Conservation (phyloP, 2,797 vertebrate species). For the Furcifer pardalis region DNA sequence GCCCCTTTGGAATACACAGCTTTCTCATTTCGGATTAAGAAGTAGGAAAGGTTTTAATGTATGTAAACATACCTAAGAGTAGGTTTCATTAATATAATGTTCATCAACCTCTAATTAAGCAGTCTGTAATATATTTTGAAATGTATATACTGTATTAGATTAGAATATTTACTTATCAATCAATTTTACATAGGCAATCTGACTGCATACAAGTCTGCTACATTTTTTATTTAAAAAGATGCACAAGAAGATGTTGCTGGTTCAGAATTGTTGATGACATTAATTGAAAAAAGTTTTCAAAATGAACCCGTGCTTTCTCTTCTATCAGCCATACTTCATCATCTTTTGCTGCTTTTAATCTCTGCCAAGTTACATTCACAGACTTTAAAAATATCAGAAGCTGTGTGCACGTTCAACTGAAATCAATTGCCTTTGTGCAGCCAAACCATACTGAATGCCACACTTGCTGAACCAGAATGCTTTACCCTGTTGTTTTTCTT, state of each 20-base stretch:
- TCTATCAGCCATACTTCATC: constrained; percentile 35
- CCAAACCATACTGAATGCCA: neutral
- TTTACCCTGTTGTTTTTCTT: neutral
- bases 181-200: neutral
- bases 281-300: neutral
- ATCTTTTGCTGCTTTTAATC: constrained; percentile 1
- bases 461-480: neutral
- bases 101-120: rapidly evolving
- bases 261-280: rapidly evolving
- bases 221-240: neutral
- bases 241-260: neutral
- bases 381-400: constrained; percentile 19
- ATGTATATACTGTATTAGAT: neutral
- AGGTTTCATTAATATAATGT: neutral
- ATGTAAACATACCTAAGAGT: neutral
- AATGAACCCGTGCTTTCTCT: neutral
- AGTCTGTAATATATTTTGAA: neutral
- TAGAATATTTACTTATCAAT: neutral
- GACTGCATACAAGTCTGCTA: rapidly evolving
- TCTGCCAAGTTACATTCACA: neutral
- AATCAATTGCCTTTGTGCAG: constrained; percentile 12
- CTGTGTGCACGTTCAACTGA: neutral
- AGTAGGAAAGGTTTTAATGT: neutral
- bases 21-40: neutral
- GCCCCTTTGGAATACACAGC: rapidly evolving